Base-by-base conservation (phyloP, 2,797 vertebrate genomes). In the Brachyrhaphis roseni region DNA sequence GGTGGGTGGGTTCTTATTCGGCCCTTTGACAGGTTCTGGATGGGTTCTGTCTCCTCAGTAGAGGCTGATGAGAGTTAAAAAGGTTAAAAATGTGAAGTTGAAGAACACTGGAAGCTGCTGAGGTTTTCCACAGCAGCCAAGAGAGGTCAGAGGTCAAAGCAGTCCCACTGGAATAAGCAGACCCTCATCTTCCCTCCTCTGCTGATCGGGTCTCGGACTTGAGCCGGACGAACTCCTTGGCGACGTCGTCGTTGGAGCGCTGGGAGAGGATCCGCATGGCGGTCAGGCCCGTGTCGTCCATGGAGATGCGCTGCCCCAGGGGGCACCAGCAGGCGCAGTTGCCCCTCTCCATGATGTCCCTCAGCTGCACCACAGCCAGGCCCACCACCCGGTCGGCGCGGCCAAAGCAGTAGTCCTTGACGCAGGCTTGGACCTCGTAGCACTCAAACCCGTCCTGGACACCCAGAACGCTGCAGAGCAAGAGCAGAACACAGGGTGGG, bases 351-450 rank as follows among this genome's bases (percentile, higher is more conserved):
- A 91, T 94, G 74, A 99, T 94, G 75, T 99, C 98, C 73, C 96
- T 94, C 55, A 99, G 90, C 87, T 99, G 98, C 76, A 99, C 92
- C 81, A 99, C 97, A 0, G 97, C 95, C 53, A 99, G 85, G 68
- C 98, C 98, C 82, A 99, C 94, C 59, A 99, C 95, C 0, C 96
- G 96, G 93, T 99, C 98, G 2, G 98, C 97, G 0, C 98, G 97
- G 72, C 98, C 98, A 64, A 99, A 99, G 87, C 98, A 99, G 96
- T 99, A 99, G 90, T 99, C 98, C 90, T 99, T 99, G 91, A 99
- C 95, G 0, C 98, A 98, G 79, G 97, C 94, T 91, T 99, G 98
- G 82, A 99, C 95, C 94, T 99, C 98, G 0, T 99, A 99, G 90
- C 97, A 97, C 66, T 99, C 97, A 0, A 98, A 98, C 8, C 96